Evolutionary conservation across 2,797 vertebrate genomes (phyloP), one percentile per base, ranked within the genome.

Genomic region (Lithobates pipiens): DNA sequence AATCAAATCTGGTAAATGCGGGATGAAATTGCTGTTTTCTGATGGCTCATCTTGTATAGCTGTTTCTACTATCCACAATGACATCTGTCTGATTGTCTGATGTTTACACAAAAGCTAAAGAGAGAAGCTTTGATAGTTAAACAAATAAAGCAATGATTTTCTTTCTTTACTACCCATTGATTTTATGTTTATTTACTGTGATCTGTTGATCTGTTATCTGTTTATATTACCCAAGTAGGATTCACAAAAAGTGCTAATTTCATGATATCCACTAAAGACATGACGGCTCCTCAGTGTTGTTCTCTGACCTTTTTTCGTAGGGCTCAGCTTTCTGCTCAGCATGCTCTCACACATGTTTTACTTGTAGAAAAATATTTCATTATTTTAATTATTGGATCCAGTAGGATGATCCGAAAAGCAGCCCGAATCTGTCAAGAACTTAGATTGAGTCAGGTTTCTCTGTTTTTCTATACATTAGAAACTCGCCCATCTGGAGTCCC

Each of bases 31-130:
- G 9, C 16, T 54, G 54, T 61, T 61, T 61, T 61, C 21, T 23
- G 7, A 61, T 61, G 16, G 15, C 16, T 16, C 50, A 54, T 54
- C 50, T 13, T 13, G 50, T 54, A 16, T 54, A 54, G 16, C 50
- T 18, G 5, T 54, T 82, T 71, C 50, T 61, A 63, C 73, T 76
- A 70, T 71, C 46, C n/a, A 77, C 84, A 81, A 42, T 34, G 13
- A 86, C 3, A 39, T 82, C 78, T 82, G 46, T 81, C 72, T 50
- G 69, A 81, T 82, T 81, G 73, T 76, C 65, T 44, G 36, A 1
- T 86, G 73, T 86, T 86, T 86, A 73, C 54, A 77, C 67, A 77
- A 82, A 82, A 86, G 80, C 68, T 83, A 29, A n/a, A 2, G n/a
- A 82, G 50, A 83, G 16, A 44, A 73, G 85, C 61, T 82, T 42